phyloP scores from a whole-genome alignment of 35 echinoderm and acorn worm species.

The Acanthaster planci region DNA sequence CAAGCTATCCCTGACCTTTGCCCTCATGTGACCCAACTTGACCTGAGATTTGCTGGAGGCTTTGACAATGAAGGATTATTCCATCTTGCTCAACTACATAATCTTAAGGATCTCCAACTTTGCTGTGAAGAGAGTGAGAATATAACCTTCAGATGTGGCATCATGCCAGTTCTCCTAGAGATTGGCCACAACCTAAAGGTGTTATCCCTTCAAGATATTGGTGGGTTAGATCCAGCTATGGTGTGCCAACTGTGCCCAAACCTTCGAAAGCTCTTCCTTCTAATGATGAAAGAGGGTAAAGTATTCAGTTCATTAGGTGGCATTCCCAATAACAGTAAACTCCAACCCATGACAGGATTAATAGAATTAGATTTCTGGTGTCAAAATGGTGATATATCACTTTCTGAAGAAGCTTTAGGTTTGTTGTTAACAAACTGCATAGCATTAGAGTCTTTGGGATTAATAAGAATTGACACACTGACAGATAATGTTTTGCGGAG shows the following conservation, averaged over 20 bases:
- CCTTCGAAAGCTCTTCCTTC: not conserved
- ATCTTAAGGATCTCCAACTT: not conserved
- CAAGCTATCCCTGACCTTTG: conserved; percentile 5
- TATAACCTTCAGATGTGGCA: not conserved
- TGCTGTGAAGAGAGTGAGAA: conserved; percentile 16
- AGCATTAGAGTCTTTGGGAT: not conserved
- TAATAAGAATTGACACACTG: not conserved
- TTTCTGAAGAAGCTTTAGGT: not conserved
- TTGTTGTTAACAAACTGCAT: not conserved
- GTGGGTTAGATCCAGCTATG: not conserved
- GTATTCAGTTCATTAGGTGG: not conserved
- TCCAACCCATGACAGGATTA: not conserved
- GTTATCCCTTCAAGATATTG: conserved; percentile 12
- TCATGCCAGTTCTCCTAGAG: not conserved
- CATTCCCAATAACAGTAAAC: not conserved
- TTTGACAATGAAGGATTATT: not conserved
- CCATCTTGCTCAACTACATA: not conserved
- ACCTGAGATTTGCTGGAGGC: conserved; percentile 5
- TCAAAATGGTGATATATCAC: not conserved
- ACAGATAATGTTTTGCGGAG: not conserved
- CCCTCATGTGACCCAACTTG: conserved; percentile 16
- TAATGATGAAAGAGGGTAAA: conserved; percentile 16
- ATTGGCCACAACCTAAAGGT: conserved; percentile 2
- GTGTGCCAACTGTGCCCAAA: conserved; percentile 2
- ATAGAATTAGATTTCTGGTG: conserved; percentile 11